Conservation (phyloP, 2,113 vertebrate genomes). For the Prunella fulvescens region DNA sequence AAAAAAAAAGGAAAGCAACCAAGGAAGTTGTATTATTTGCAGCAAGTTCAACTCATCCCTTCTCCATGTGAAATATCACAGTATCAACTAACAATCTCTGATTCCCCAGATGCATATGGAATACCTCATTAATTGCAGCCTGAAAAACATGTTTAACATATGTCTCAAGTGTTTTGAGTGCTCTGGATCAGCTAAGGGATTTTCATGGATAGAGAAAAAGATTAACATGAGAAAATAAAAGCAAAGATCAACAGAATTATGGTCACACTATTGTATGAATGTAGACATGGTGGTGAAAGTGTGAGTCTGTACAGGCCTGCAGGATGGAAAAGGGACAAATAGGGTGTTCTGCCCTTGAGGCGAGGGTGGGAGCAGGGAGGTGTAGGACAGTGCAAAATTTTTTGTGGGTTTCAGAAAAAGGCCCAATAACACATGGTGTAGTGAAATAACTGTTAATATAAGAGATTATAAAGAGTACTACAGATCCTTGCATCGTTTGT, state of each 20-base stretch:
- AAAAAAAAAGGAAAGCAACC: background rate
- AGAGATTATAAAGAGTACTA: background rate
- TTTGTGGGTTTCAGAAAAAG: background rate
- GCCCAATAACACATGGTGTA: background rate
- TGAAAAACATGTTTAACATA: background rate
- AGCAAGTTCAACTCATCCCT: background rate
- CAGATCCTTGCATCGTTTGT: background rate
- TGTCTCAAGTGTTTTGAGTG: background rate
- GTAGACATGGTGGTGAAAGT: background rate
- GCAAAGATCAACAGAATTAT: background rate
- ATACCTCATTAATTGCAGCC: background rate
- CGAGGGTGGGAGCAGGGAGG: rapidly evolving
- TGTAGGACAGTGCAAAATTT: background rate
- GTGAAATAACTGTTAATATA: background rate
- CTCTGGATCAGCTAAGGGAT: background rate
- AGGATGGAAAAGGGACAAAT: background rate
- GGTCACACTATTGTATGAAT: background rate
- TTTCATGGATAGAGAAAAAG: background rate
- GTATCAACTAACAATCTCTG: background rate
- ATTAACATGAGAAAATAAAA: background rate
- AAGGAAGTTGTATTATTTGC: background rate
- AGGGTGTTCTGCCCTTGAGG: background rate
- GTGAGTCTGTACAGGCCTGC: background rate
- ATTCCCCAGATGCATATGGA: background rate
- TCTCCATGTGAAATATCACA: background rate